phyloP scores from a whole-genome alignment of 1,140 invertebrate genomes.

The Belonocnema kinseyi region DNA sequence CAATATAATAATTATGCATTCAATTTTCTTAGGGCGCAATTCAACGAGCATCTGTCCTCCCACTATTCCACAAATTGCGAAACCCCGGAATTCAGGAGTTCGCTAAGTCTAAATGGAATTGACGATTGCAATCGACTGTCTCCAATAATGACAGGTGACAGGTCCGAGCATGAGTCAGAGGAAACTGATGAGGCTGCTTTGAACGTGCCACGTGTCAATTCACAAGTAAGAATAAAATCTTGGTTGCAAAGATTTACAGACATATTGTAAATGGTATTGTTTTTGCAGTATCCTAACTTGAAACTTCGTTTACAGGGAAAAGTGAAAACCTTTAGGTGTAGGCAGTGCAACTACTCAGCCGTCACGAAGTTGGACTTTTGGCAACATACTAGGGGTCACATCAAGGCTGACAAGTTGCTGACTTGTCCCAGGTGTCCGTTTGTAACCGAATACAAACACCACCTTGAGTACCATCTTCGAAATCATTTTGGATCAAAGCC shows the following conservation, averaged over 20 bases:
- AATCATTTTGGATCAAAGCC: conserved; percentile 98
- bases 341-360: conserved; percentile 91
- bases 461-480: conserved; percentile 96
- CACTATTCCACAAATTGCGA: too few species aligned
- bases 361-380: conserved; percentile 95
- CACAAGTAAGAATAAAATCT: conserved; percentile 49
- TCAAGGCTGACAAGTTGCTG: conserved; percentile 94
- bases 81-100: neutral
- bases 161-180: conserved; percentile 69
- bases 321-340: conserved; percentile 93
- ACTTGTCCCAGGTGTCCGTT: conserved; percentile 95
- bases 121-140: neutral
- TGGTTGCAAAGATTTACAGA: too few species aligned
- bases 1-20: too few species aligned
- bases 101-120: neutral
- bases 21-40: too few species aligned
- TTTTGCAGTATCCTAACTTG: too few species aligned
- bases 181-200: conserved; percentile 81
- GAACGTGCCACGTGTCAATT: conserved; percentile 84
- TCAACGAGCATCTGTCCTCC: too few species aligned
- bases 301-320: conserved; percentile 79
- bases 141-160: conserved; percentile 21
- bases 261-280: too few species aligned
- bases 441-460: conserved; percentile 99
- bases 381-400: conserved; percentile 93